A percentile compares a stretch with the other conserved stretches of the same genome.
phyloP scores from a whole-genome alignment of 1,140 invertebrate species.

The Drosophila nannoptera region DNA sequence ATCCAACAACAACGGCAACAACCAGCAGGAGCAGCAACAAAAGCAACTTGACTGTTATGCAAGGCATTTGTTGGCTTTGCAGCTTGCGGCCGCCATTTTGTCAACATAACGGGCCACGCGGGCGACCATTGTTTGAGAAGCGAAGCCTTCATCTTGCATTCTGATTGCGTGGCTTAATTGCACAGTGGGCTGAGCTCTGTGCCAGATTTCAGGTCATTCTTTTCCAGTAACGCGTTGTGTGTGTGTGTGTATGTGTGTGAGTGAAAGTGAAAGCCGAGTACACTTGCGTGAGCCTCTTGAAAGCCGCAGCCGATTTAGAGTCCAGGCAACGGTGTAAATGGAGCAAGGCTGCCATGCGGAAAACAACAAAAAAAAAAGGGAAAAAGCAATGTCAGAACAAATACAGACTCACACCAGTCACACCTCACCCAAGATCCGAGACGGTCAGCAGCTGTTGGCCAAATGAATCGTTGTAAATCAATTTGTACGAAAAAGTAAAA shows the following conservation, averaged over 20 bases:
- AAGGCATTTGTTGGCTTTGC: slow-evolving; percentile 61
- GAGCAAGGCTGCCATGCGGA: slow-evolving; percentile 3
- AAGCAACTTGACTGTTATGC: slow-evolving; percentile 46
- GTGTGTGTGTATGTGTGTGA: background rate
- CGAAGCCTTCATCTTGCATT: slow-evolving; percentile 73
- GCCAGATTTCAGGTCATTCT: slow-evolving; percentile 46
- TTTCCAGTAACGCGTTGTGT: background rate
- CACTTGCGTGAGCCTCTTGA: slow-evolving; percentile 45
- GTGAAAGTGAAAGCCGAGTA: slow-evolving; percentile 60
- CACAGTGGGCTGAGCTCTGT: slow-evolving; percentile 44
- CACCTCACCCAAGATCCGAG: slow-evolving; percentile 42
- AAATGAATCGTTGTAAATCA: slow-evolving; percentile 74
- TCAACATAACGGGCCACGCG: slow-evolving; percentile 48
- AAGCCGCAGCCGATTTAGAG: slow-evolving; percentile 27
- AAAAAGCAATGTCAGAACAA: slow-evolving; percentile 67
- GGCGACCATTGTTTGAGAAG: slow-evolving; percentile 54
- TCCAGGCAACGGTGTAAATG: slow-evolving; percentile 23
- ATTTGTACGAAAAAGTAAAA: slow-evolving; percentile 62
- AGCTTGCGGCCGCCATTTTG: slow-evolving; percentile 72
- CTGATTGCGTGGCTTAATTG: slow-evolving; percentile 76
- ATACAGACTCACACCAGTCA: slow-evolving; percentile 70
- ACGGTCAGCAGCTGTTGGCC: slow-evolving; percentile 13
- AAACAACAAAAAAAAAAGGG: background rate
- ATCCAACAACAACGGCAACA: slow-evolving; percentile 21
- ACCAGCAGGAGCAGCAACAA: slow-evolving; percentile 22